These are phyloP conservation scores for Ceriagrion tenellum DNA, from an alignment of 2,888 invertebrate genomes.

Conservation along the genomic window DNA sequence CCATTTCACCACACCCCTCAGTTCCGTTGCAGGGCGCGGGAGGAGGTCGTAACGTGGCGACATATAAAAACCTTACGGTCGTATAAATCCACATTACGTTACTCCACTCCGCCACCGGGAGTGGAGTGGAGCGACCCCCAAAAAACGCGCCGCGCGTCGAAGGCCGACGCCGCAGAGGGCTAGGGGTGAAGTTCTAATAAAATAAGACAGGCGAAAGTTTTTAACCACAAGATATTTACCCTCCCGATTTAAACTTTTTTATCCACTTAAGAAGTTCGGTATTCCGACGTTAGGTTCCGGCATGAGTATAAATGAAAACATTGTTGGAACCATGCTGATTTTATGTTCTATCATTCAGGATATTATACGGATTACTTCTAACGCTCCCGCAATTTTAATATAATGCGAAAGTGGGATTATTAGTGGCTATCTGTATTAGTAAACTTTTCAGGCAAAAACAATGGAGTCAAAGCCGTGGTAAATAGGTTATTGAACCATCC, in stretches of 20 bases:
- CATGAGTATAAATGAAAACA: not conserved
- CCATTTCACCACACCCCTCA: not conserved
- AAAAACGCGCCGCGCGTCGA: not conserved
- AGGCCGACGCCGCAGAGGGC: not conserved
- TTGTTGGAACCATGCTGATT: not conserved
- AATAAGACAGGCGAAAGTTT: slow-evolving; percentile 29
- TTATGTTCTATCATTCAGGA: not conserved
- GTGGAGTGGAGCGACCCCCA: not conserved
- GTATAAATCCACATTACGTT: not conserved
- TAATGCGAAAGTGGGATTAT: not conserved
- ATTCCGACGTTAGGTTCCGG: not conserved
- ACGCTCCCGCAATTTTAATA: not conserved
- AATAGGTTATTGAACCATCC: too few relatives aligned
- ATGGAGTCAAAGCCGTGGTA: too few relatives aligned
- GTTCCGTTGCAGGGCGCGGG: not conserved
- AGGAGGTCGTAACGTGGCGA: slow-evolving; percentile 1
- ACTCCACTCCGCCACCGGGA: not conserved
- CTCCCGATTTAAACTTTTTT: not conserved
- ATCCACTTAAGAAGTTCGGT: not conserved
- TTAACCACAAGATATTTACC: not conserved
- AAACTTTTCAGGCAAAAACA: too few relatives aligned
- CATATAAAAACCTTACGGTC: slow-evolving; percentile 38
- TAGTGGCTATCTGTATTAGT: too few relatives aligned
- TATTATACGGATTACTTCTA: not conserved
- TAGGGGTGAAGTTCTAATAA: slow-evolving; percentile 2